phyloP scores from a whole-genome alignment of 2,113 vertebrate genomes.

The Micromys minutus region DNA sequence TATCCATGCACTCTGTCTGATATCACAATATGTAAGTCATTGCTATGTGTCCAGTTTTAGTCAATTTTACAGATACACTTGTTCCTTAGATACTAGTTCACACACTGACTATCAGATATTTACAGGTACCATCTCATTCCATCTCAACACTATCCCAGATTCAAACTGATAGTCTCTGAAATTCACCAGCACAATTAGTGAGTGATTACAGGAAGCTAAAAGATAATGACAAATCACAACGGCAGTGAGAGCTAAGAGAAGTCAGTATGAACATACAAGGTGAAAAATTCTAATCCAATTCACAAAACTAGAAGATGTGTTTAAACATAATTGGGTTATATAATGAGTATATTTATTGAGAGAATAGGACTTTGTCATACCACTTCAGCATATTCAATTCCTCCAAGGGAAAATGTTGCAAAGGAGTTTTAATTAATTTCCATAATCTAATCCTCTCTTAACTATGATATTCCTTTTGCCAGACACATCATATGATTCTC shows the following conservation, averaged over 20 bases:
- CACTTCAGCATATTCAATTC: constrained; percentile 76
- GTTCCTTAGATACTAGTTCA: constrained; percentile 28
- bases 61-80: not conserved
- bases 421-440: constrained; percentile 83
- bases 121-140: too few species aligned
- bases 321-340: constrained; percentile 82
- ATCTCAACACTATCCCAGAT: constrained; percentile 28
- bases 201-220: constrained; percentile 55
- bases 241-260: constrained; percentile 31
- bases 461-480: constrained; percentile 67
- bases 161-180: constrained; percentile 20
- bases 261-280: constrained; percentile 74
- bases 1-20: not conserved
- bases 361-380: constrained; percentile 55
- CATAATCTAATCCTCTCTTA: constrained; percentile 75
- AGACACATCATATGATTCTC: constrained; percentile 63
- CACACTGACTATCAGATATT: constrained; percentile 21
- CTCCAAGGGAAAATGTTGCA: constrained; percentile 77
- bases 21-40: not conserved
- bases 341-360: constrained; percentile 79
- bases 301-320: constrained; percentile 53
- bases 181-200: not conserved
- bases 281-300: constrained; percentile 74
- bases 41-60: not conserved
- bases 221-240: constrained; percentile 76